Evolutionary conservation across 2,888 invertebrate species (phyloP).

Genomic region (Branchipolynoe longqiensis): DNA sequence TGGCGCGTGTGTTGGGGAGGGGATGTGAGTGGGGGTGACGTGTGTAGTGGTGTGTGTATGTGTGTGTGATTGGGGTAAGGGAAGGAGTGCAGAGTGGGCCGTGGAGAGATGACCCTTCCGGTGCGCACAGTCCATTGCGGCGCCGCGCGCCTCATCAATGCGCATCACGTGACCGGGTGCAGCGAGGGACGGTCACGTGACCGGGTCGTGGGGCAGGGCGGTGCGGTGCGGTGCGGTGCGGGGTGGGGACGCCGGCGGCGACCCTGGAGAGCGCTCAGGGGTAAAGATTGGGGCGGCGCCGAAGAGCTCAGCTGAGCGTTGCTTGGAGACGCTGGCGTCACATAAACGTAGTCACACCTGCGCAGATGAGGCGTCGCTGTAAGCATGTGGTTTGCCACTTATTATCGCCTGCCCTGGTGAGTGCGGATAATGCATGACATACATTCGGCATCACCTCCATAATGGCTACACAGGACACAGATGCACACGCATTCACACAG

Average conservation of each 20-base stretch:
- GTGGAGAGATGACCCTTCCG: no score
- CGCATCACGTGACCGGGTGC: neutral
- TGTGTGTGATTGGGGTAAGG: no score
- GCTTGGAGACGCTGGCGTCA: neutral
- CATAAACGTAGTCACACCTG: neutral
- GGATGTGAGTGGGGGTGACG: no score
- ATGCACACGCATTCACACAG: no score
- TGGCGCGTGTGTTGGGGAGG: neutral
- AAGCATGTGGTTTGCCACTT: no score
- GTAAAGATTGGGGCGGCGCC: neutral
- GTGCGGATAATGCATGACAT: no score
- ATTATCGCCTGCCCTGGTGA: no score
- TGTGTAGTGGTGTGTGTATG: no score
- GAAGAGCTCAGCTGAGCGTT: neutral
- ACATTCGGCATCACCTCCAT: no score
- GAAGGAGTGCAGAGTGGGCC: no score
- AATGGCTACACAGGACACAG: no score
- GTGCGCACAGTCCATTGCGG: no score
- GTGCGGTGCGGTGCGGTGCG: neutral
- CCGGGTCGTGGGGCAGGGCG: neutral
- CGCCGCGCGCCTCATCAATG: neutral
- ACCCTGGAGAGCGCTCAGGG: neutral
- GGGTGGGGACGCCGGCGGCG: neutral
- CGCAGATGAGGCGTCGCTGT: neutral
- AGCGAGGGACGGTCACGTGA: neutral